Base-by-base conservation (phyloP, 2,113 vertebrate species). In the Bothrops jararaca region DNA sequence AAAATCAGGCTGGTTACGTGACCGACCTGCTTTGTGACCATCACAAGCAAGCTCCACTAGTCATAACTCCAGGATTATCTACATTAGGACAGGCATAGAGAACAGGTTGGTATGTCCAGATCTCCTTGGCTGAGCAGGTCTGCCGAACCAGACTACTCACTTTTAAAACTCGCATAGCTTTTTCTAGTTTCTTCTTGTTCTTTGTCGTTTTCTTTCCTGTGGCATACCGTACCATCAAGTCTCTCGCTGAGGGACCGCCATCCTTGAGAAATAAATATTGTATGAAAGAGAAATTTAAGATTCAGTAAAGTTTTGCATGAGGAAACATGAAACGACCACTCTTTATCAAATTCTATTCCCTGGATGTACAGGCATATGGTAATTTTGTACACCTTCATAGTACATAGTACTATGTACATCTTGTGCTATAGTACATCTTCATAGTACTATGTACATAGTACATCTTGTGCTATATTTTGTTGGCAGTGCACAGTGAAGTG, bases 161-260 rank as follows among this genome's bases (percentile, higher is more conserved):
- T 45, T 23, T 48, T 7, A 48, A 48, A 92, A 56, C 99, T 97
- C 99, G 99, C 99, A 99, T 99, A 0, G 99, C 99, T 91, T 99
- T 99, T 90, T 99, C 99, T 96, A 99, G 54, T 90, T 98, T 99
- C 89, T 98, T 99, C 97, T 99, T 99, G 96, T 98, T 98, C 95
- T 99, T 99, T 85, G 98, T 97, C 13, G 96, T 98, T 95, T 99
- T 99, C 95, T 98, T 99, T 90, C 98, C 98, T 0, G 99, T 99
- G 4, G 97, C 96, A 8, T 98, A 99, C 50, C 98, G 97, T 45
- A 98, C 93, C 95, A 98, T 97, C 39, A 99, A 94, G 91, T 99
- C 99, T 96, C 99, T 97, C 53, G 98, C 97, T 0, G 99, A 97
- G 8, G 98, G 98, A 1, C 97, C 98, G 42, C 99, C 99, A 0